These are phyloP conservation scores for Microctonus hyperodae DNA, from an alignment of 2,888 invertebrate species.

Conservation along the genomic window DNA sequence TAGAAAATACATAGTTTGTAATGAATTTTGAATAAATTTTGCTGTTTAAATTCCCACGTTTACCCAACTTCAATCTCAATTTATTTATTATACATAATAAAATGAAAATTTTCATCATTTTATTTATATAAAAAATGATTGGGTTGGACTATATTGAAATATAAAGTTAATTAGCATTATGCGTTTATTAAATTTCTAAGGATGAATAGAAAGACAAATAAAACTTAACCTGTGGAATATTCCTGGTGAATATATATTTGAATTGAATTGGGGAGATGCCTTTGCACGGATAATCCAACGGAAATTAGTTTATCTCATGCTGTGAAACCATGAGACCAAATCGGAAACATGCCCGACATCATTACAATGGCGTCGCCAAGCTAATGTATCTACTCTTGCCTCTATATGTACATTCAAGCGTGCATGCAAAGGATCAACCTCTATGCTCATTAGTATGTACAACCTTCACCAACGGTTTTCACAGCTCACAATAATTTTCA, in stretches of 20 bases:
- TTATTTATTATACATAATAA: neutral
- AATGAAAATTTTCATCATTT: neutral
- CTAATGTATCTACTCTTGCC: neutral
- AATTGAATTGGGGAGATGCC: slow-evolving; percentile 11
- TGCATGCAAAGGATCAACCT: slow-evolving; percentile 10
- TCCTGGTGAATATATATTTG: neutral
- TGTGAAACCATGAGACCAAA: slow-evolving; percentile 39
- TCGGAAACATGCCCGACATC: slow-evolving; percentile 38
- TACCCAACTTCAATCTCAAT: neutral
- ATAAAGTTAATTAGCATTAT: slow-evolving; percentile 11
- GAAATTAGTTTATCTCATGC: slow-evolving; percentile 48
- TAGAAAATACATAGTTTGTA: slow-evolving; percentile 7
- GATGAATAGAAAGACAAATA: neutral
- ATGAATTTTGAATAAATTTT: slow-evolving; percentile 21
- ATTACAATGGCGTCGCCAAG: slow-evolving; percentile 30
- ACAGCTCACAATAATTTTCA: neutral
- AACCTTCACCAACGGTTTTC: neutral
- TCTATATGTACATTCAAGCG: slow-evolving; percentile 4
- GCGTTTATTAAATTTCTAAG: slow-evolving; percentile 4
- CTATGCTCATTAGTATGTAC: neutral
- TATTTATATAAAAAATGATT: neutral
- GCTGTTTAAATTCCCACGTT: neutral
- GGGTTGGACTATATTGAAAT: neutral
- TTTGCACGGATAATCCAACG: slow-evolving; percentile 19
- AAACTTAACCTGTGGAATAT: neutral